phyloP scores from a whole-genome alignment of 2,888 invertebrate genomes.

The Zaprionus bogoriensis region DNA sequence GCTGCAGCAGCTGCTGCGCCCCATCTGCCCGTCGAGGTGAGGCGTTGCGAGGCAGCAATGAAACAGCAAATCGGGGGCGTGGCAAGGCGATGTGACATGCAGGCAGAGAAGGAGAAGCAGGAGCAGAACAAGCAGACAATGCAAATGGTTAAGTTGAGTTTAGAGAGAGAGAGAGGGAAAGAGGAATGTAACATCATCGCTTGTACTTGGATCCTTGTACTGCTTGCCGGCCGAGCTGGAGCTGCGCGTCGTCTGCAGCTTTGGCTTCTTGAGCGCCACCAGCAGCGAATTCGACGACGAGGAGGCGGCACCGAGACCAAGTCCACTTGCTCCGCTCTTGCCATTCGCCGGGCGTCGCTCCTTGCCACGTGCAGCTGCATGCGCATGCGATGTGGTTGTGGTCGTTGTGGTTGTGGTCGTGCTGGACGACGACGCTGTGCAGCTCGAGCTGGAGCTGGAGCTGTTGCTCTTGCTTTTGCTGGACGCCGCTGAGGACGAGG shows the following conservation, averaged over 20 bases:
- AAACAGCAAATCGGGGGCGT: background rate
- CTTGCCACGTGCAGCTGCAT: background rate
- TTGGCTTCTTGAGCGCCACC: constrained; percentile 61
- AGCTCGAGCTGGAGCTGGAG: constrained; percentile 20
- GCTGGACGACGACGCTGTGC: constrained; percentile 17
- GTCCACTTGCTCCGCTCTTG: constrained; percentile 7
- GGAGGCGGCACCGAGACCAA: constrained; percentile 1
- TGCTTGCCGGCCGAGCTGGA: constrained; percentile 57
- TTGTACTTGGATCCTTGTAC: constrained; percentile 82
- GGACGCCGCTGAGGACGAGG: background rate
- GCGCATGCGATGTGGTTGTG: background rate
- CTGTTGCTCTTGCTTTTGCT: constrained; percentile 33
- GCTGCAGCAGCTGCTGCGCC: constrained; percentile 50
- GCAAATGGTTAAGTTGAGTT: too few relatives aligned
- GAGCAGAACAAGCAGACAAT: background rate
- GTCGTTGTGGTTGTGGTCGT: background rate
- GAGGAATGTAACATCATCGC: constrained; percentile 1
- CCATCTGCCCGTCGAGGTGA: constrained; percentile 34
- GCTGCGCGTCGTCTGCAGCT: constrained; percentile 59
- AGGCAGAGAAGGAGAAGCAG: constrained; percentile 6
- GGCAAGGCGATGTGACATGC: constrained; percentile 30
- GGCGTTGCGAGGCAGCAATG: background rate
- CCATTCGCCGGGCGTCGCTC: constrained; percentile 47
- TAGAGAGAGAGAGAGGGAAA: too few relatives aligned
- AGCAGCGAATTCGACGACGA: constrained; percentile 44